Evolutionary conservation across 2,113 vertebrate genomes (phyloP), one percentile per base, ranked within the genome.

Genomic region (Mungos mungo): DNA sequence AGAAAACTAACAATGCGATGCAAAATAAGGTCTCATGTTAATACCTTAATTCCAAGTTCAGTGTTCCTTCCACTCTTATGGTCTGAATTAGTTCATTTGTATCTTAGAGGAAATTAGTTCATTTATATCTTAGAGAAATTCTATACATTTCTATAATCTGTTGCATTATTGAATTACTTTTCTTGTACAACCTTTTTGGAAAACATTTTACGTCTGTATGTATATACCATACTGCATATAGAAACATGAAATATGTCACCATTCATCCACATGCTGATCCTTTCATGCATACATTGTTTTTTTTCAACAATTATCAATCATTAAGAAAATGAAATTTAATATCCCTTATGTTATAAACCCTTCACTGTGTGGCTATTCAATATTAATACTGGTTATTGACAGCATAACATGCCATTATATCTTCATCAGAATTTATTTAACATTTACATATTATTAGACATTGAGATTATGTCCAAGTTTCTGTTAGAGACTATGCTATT

Each of bases 121-220:
- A 35, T 88, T 88, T 88, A 18, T 69, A 23, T 57, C 45, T 66
- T 96, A 66, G 29, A 92, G 60, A 45, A 18, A n/a, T n/a, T n/a
- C n/a, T n/a, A n/a, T n/a, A 86, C 6, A 38, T 12, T 60, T 50
- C 15, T 84, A 33, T 80, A 65, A 79, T 41, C 41, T 82, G 29
- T 3, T 54, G 41, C 12, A 95, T 66, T 90, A 68, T 68, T 90
- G 82, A 41, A 93, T 93, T 41, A 65, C 2, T 87, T 52, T 50
- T 89, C 66, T 68, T 86, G 21, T 60, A 63, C 77, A 96, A 57
- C 84, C 8, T 86, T 52, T 93, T 60, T 95, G 25, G 81, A 82
- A 95, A 92, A 72, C 15, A 65, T 76, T 90, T 68, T 47, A 50
- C 35, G 15, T 15, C 41, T 45, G 16, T 45, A 7, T 50, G 18